Conservation (phyloP, 1,140 invertebrate species). For the Onthophagus taurus region DNA sequence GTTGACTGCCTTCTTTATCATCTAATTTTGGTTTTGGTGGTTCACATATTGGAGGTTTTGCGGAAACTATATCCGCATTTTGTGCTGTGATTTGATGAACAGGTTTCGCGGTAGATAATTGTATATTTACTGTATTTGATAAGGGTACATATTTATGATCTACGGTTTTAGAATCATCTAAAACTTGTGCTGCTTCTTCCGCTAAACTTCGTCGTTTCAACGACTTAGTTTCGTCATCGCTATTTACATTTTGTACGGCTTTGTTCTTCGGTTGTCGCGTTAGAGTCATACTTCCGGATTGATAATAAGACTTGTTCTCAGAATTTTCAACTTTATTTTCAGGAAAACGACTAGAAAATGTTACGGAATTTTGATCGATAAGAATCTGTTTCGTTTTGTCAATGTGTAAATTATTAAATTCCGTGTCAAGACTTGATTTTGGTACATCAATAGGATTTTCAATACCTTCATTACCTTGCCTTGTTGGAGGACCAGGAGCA, state of each 20-base stretch:
- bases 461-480: neutral
- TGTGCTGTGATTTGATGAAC: constrained; percentile 38
- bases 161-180: constrained; percentile 19
- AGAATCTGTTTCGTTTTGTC: neutral
- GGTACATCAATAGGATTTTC: neutral
- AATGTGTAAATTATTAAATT: constrained; percentile 2
- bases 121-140: constrained; percentile 14
- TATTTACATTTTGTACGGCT: constrained; percentile 8
- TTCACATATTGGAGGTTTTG: constrained; percentile 27
- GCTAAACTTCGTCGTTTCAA: constrained; percentile 5
- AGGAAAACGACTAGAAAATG: neutral
- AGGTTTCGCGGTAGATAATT: constrained; percentile 47
- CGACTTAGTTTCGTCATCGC: constrained; percentile 1
- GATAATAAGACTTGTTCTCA: constrained; percentile 19
- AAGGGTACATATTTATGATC: constrained; percentile 14
- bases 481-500: constrained; percentile 11
- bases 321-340: neutral
- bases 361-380: neutral
- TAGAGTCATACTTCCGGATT: constrained; percentile 25
- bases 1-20: neutral
- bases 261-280: constrained; percentile 24
- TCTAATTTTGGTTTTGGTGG: constrained; percentile 16
- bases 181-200: constrained; percentile 5
- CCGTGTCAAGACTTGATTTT: neutral
- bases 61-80: neutral